Evolutionary conservation across 1,140 invertebrate genomes (phyloP).

Genomic region (Rhopalosiphum padi): DNA sequence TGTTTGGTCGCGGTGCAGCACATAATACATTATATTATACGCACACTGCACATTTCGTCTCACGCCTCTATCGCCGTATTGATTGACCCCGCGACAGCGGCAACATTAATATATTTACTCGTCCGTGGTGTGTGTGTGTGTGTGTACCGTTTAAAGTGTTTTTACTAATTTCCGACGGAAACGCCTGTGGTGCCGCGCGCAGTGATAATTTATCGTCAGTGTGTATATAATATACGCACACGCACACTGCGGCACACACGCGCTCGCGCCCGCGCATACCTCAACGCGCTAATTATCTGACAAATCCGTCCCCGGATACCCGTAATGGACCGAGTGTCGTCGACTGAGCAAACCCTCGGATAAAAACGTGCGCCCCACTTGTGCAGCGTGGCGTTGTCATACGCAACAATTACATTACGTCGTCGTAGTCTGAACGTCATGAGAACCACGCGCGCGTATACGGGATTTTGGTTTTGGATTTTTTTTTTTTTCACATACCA

Average conservation of each 20-base stretch:
- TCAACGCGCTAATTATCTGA: conserved; percentile 50
- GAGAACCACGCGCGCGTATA: neutral
- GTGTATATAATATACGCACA: neutral
- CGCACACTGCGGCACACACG: neutral
- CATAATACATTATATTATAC: neutral
- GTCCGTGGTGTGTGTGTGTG: neutral
- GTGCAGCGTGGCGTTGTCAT: neutral
- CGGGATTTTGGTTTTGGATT: neutral
- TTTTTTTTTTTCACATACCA: too few relatives aligned
- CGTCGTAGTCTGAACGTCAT: neutral
- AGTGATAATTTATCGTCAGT: conserved; percentile 24
- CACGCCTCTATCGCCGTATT: neutral
- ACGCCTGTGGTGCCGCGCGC: neutral
- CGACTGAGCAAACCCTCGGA: conserved; percentile 24
- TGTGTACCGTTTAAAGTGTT: conserved; percentile 48
- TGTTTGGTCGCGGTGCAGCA: neutral
- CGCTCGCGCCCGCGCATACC: neutral
- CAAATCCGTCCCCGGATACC: conserved; percentile 55
- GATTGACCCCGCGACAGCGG: conserved; percentile 21
- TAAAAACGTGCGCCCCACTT: conserved; percentile 44
- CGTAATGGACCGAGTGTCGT: conserved; percentile 52
- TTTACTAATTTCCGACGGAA: conserved; percentile 49
- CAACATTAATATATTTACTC: neutral
- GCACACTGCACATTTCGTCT: conserved; percentile 23
- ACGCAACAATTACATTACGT: neutral